phyloP scores from a whole-genome alignment of 2,888 invertebrate species.

The Frankliniella intonsa region DNA sequence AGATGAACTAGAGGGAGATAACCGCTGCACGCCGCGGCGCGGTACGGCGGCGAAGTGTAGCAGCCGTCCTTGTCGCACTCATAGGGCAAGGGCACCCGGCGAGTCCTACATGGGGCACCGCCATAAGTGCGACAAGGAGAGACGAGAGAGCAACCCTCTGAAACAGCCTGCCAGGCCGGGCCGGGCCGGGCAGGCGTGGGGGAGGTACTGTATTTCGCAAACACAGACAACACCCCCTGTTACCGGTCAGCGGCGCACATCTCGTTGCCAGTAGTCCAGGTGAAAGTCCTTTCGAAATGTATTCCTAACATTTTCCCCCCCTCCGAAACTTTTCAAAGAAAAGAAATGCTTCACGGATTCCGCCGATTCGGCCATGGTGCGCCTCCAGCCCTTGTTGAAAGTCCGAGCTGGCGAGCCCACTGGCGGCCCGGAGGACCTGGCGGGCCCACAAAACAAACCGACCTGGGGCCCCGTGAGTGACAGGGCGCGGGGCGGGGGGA shows the following conservation, averaged over 20 bases:
- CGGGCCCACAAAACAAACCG: too few relatives aligned
- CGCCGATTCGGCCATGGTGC: too few relatives aligned
- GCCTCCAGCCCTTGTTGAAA: too few relatives aligned
- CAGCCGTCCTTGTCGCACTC: not conserved
- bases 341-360: too few relatives aligned
- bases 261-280: too few relatives aligned
- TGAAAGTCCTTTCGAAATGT: too few relatives aligned
- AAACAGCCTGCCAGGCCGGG: not conserved
- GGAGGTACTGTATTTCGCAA: not conserved
- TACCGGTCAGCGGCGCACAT: too few relatives aligned
- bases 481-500: not conserved
- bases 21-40: not conserved
- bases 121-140: not conserved
- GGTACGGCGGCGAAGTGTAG: not conserved
- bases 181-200: not conserved
- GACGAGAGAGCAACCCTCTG: not conserved
- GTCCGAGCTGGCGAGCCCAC: too few relatives aligned
- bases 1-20: not conserved
- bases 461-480: not conserved
- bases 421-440: too few relatives aligned
- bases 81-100: not conserved
- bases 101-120: not conserved
- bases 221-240: too few relatives aligned
- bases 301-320: too few relatives aligned
- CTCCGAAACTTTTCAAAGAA: too few relatives aligned